A percentile compares a stretch with the other conserved stretches of the same genome.
phyloP scores from a whole-genome alignment of 2,888 invertebrate species.

The Mimas tiliae region DNA sequence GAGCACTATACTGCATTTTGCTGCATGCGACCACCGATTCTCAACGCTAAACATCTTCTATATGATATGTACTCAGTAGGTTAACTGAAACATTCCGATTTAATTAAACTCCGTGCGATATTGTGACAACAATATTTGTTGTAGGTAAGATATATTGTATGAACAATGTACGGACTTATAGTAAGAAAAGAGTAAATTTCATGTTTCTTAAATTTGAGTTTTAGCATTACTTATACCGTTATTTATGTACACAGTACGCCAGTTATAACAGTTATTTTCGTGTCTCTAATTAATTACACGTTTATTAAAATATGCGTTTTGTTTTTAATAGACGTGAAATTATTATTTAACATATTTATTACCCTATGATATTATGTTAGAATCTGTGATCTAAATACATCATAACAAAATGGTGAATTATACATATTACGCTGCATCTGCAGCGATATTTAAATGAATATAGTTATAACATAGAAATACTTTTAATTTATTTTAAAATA shows the following conservation, averaged over 20 bases:
- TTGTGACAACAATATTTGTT: slow-evolving; percentile 1
- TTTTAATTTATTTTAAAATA: too few relatives aligned
- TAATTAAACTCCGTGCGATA: slow-evolving; percentile 35
- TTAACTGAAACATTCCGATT: slow-evolving; percentile 43
- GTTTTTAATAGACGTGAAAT: neutral
- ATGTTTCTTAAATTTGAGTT: neutral
- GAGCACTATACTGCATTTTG: slow-evolving; percentile 72
- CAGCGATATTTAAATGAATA: slow-evolving; percentile 23
- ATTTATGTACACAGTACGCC: too few relatives aligned
- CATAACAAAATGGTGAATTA: slow-evolving; percentile 28
- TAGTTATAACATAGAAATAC: too few relatives aligned
- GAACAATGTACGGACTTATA: neutral
- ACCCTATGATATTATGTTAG: neutral
- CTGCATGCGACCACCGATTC: slow-evolving; percentile 70
- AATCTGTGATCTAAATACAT: slow-evolving; percentile 34
- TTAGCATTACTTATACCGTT: neutral
- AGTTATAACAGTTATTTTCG: too few relatives aligned
- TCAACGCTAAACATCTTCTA: slow-evolving; percentile 54
- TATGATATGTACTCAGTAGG: slow-evolving; percentile 47
- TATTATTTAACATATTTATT: slow-evolving; percentile 9
- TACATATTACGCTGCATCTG: slow-evolving; percentile 37
- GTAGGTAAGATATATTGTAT: slow-evolving; percentile 15
- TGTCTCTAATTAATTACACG: too few relatives aligned
- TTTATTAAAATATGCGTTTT: neutral
- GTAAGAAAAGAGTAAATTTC: neutral